Evolutionary conservation across 2,113 vertebrate genomes (phyloP), one percentile per base, ranked within the genome.

Genomic region (Microcebus tavaratra): DNA sequence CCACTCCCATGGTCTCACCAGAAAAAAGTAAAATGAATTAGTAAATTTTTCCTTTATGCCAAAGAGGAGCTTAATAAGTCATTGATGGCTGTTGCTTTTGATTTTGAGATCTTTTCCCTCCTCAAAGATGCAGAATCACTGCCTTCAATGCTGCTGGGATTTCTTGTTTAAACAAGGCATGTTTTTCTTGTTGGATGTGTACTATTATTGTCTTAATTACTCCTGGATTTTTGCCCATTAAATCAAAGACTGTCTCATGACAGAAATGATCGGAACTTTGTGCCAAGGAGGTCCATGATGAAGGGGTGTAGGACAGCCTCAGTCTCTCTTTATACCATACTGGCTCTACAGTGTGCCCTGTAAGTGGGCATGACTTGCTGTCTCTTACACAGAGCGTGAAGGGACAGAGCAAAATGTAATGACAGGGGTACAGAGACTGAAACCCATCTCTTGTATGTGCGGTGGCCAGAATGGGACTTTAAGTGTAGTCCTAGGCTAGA

Each of bases 131-230:
- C 0, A 2, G 55, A 94, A 57, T 97, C 85, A 36, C 96, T 91
- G 96, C 95, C 93, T 90, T 97, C 91, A 97, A 29, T 96, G 97
- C 97, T 98, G 88, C 89, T 97, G 94, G 81, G 98, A 98, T 98
- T 98, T 98, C 84, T 83, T 98, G 96, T 98, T 98, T 97, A 98
- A 98, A 98, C 94, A 97, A 78, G 55, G 93, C 85, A 63, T 98
- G 97, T 98, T 98, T 98, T 98, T 95, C 96, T 98, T 98, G 57
- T 96, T 98, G 97, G 97, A 97, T 97, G 97, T 98, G 92, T 97
- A 76, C 96, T 98, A 90, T 98, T 98, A 98, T 97, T 98, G 97
- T 97, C 98, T 98, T 98, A 98, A 98, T 98, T 98, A 98, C 97
- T 98, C 95, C 97, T 98, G 98, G 97, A 97, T 97, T 98, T 97